Percentiles rank a stretch among this genome's conserved stretches.
These are phyloP conservation scores for Bubo scandiacus DNA, from an alignment of 2,113 vertebrate genomes.

Conservation along the genomic window DNA sequence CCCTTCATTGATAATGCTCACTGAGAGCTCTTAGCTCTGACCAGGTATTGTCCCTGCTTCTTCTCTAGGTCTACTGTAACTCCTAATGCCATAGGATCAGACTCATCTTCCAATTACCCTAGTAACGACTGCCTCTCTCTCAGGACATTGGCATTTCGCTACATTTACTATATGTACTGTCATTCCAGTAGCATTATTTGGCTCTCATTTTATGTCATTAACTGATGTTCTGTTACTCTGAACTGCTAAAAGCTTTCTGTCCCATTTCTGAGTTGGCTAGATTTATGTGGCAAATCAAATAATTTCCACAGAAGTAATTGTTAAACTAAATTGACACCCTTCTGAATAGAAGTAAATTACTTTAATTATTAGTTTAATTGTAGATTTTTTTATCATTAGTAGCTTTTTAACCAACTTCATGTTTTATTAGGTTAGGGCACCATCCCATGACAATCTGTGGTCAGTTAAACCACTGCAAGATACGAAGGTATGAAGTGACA, in stretches of 20 bases:
- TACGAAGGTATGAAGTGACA: not conserved
- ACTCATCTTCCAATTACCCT: not conserved
- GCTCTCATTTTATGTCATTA: not conserved
- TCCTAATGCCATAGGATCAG: not conserved
- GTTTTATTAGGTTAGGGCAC: not conserved
- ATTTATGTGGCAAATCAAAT: not conserved
- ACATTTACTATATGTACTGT: not conserved
- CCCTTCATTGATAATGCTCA: not conserved
- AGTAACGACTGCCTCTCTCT: accelerated
- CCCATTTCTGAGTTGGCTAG: not conserved
- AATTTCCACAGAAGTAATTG: not conserved
- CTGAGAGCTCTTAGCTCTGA: not conserved
- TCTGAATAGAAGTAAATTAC: not conserved
- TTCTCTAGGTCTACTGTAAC: not conserved
- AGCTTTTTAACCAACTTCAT: not conserved
- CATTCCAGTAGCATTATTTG: not conserved
- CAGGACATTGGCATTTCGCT: not conserved
- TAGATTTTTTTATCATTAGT: not conserved
- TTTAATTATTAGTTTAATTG: not conserved
- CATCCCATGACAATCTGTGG: not conserved
- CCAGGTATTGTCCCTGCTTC: not conserved
- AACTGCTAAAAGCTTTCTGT: constrained; percentile 8
- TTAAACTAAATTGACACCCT: not conserved
- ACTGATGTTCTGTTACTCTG: not conserved
- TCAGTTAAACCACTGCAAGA: not conserved